Conservation (phyloP, 2,797 vertebrate genomes). For the Neostethus bicornis region DNA sequence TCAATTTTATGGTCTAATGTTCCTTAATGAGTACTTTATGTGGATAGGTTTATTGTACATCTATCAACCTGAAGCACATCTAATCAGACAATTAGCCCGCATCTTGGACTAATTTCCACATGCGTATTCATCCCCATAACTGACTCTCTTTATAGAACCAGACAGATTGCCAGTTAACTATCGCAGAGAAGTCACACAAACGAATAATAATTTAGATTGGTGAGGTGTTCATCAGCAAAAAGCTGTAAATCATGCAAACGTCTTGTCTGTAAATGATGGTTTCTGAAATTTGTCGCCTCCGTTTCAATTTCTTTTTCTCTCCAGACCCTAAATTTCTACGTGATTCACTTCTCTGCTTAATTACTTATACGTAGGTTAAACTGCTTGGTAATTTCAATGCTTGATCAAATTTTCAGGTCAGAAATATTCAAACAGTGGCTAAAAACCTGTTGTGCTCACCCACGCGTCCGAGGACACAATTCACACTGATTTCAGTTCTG, state of each 20-base stretch:
- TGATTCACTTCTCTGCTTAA: constrained; percentile 22
- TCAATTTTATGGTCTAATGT: constrained; percentile 73
- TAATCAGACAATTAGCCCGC: constrained; percentile 73
- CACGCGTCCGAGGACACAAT: constrained; percentile 7
- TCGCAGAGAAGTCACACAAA: constrained; percentile 3
- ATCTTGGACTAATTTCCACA: constrained; percentile 63
- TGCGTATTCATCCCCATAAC: constrained; percentile 65
- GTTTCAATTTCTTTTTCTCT: constrained; percentile 10
- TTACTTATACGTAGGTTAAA: constrained; percentile 37
- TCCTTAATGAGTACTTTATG: constrained; percentile 67
- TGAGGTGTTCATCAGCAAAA: neutral
- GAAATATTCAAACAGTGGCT: constrained; percentile 30
- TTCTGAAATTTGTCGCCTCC: neutral
- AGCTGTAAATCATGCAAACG: neutral
- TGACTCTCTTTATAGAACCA: constrained; percentile 51
- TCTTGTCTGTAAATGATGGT: neutral
- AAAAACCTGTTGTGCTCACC: constrained; percentile 24
- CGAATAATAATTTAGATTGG: neutral
- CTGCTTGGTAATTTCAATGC: constrained; percentile 29
- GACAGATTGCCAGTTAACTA: constrained; percentile 39
- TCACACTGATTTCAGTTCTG: constrained; percentile 29
- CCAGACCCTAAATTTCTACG: constrained; percentile 19
- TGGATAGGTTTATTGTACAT: constrained; percentile 63
- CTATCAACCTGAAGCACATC: constrained; percentile 71
- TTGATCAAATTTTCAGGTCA: constrained; percentile 45